Evolutionary conservation across 92 coral and sea anemone species (phyloP).

Genomic region (Blastomussa wellsi): DNA sequence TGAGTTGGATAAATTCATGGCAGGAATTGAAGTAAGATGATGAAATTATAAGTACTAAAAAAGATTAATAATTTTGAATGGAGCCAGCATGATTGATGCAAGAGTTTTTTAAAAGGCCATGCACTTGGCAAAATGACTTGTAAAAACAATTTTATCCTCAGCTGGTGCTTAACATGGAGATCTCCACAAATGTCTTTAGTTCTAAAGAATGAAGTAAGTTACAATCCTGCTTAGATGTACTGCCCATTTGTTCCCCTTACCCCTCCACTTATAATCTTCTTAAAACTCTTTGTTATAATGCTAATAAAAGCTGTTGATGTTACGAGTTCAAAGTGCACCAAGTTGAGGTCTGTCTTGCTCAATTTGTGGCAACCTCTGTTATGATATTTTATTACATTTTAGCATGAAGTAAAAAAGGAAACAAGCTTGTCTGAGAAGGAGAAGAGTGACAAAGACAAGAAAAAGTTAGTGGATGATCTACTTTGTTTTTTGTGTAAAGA

Average conservation of each 20-base stretch:
- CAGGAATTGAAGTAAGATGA: conserved; percentile 87
- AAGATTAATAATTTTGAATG: too few species aligned
- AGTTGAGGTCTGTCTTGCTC: too few species aligned
- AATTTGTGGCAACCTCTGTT: background rate
- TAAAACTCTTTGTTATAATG: too few species aligned
- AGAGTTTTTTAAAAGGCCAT: too few species aligned
- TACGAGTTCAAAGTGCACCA: too few species aligned
- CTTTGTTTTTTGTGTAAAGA: background rate
- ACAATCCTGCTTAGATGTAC: background rate
- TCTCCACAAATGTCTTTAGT: background rate
- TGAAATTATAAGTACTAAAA: too few species aligned
- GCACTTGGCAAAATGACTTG: background rate
- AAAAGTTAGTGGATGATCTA: conserved; percentile 59
- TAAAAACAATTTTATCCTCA: background rate
- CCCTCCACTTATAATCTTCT: background rate
- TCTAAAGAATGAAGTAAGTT: too few species aligned
- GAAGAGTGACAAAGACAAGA: conserved; percentile 86
- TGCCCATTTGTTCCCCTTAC: background rate
- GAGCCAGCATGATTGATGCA: too few species aligned
- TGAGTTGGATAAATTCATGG: conserved; percentile 97
- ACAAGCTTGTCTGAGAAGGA: conserved; percentile 74
- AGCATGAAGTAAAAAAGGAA: conserved; percentile 83
- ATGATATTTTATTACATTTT: background rate
- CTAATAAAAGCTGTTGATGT: too few species aligned
- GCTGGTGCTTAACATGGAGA: background rate